Conservation (phyloP, 2,113 vertebrate species). For the Cygnus buccinator region DNA sequence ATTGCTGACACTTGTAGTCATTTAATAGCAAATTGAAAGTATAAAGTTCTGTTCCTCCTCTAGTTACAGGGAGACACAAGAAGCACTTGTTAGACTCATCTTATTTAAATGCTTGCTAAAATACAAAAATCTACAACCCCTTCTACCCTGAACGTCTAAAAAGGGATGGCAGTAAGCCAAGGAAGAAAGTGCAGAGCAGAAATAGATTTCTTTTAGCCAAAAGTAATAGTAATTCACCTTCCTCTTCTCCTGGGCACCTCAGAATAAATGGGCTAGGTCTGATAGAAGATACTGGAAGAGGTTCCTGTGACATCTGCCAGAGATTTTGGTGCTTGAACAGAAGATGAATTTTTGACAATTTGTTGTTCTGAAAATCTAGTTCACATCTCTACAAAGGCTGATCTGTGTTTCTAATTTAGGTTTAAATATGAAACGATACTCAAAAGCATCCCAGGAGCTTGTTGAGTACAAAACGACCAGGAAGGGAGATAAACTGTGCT, state of each 20-base stretch:
- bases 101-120: neutral
- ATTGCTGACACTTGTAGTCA: neutral
- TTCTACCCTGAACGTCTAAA: neutral
- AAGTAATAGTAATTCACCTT: neutral
- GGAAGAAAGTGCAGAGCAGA: neutral
- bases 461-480: neutral
- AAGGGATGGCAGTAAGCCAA: neutral
- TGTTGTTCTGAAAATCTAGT: neutral
- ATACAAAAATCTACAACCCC: neutral
- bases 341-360: neutral
- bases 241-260: neutral
- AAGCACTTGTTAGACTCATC: neutral
- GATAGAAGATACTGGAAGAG: neutral
- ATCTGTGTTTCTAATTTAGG: neutral
- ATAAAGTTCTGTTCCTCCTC: neutral
- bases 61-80: neutral
- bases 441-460: neutral
- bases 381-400: neutral
- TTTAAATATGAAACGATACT: neutral
- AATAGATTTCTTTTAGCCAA: neutral
- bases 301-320: neutral
- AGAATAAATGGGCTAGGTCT: neutral
- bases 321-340: neutral
- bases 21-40: neutral
- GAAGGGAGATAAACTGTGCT: neutral